Percentiles rank a stretch among this genome's conserved stretches.
These are phyloP conservation scores for Rhopalosiphum padi DNA, from an alignment of 1,140 invertebrate species.

Conservation along the genomic window DNA sequence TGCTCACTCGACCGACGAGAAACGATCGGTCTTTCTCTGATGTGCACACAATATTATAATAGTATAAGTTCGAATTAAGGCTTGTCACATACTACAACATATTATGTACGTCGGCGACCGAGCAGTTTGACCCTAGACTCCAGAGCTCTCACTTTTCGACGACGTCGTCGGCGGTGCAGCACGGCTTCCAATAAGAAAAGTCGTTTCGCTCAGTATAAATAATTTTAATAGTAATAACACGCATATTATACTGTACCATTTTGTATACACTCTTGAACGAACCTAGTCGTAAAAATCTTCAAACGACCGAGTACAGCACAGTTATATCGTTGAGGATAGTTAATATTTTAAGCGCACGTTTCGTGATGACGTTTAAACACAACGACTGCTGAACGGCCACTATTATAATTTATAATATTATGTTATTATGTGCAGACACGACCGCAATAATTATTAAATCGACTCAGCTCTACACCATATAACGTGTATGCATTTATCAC, in stretches of 20 bases:
- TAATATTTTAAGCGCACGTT: not conserved
- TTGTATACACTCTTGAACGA: not conserved
- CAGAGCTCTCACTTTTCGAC: not conserved
- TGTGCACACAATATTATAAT: not conserved
- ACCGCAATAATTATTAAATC: not conserved
- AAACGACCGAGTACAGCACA: not conserved
- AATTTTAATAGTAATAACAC: not conserved
- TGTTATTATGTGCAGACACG: not conserved
- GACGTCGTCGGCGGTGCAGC: not conserved
- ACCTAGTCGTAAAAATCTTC: not conserved
- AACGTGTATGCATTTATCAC: not conserved
- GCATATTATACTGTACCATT: not conserved
- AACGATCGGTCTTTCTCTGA: not conserved
- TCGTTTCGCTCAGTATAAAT: not conserved
- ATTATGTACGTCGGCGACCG: not conserved
- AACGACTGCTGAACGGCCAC: not conserved
- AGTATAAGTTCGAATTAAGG: not conserved
- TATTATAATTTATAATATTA: no score
- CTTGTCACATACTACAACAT: not conserved
- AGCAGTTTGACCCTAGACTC: not conserved
- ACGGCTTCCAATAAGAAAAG: not conserved
- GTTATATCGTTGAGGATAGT: not conserved
- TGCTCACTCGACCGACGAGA: not conserved
- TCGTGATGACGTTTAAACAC: not conserved
- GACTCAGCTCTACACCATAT: not conserved